Base-by-base conservation (phyloP, 2,797 vertebrate species). In the Paedocypris micromegethes region DNA sequence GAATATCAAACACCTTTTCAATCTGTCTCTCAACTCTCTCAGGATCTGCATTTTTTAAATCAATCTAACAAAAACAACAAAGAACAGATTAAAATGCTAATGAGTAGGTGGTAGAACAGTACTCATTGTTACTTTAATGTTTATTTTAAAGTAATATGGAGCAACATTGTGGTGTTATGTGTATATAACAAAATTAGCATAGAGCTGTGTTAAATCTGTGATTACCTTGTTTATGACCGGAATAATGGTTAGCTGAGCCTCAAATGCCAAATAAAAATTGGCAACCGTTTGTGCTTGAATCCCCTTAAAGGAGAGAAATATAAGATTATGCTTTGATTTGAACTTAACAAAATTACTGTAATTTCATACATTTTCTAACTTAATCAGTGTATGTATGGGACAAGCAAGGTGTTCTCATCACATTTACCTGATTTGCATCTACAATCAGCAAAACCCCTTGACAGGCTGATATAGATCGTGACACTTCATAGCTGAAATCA, bases 401-500 rank as follows among this genome's bases (percentile, higher is more conserved):
- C 23, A 23, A 23, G 23, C 23, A 73, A 56, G 0, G 0, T 9
- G 3, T 0, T 23, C 39, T 23, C 44, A 23, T 40, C 6, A 5
- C 40, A 47, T 9, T 66, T 79, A 98, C 97, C 94, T 98, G 94
- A 85, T 99, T 99, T 75, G 95, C 95, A 81, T 99, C 96, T 0
- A 99, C 91, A 23, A 99, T 91, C 73, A 99, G 82, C 78, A 99
- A 83, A 74, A 98, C 97, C 50, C 97, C 97, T 75, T 98, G 97
- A 72, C 95, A 99, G 4, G 97, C 97, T 37, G 94, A 94, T 0
- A 99, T 86, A 0, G 96, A 99, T 4, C 97, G 88, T 6, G 96
- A 95, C 0, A 99, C 97, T 81, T 99, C 97, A 68, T 98, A 99
- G 84, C 86, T 98, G 87, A 99, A 99, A 88, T 99, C 96, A 48